These are phyloP conservation scores for Enteromius trimaculatus DNA, from an alignment of 2,797 vertebrate species.

Conservation along the genomic window DNA sequence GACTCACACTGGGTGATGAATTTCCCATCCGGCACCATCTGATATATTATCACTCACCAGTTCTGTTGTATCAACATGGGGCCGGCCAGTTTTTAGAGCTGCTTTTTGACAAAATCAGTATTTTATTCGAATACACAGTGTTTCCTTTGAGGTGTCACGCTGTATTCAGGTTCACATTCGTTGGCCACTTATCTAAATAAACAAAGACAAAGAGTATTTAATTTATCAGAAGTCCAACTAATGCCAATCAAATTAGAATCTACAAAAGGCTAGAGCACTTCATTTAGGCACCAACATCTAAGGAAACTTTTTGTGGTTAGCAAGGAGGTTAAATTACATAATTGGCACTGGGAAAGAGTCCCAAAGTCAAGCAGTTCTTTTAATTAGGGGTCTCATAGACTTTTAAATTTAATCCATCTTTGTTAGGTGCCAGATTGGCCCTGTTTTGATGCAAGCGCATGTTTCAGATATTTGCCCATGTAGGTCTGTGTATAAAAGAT, in stretches of 20 bases:
- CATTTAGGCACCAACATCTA: constrained; percentile 31
- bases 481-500: constrained; percentile 67
- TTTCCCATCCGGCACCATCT: constrained; percentile 18
- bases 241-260: neutral
- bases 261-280: neutral
- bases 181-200: neutral
- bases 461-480: constrained; percentile 57
- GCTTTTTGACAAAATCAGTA: constrained; percentile 22
- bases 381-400: constrained; percentile 58
- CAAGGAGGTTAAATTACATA: constrained; percentile 24
- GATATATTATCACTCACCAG: constrained; percentile 26
- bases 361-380: constrained; percentile 44
- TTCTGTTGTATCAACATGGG: constrained; percentile 27
- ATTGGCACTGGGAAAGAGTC: constrained; percentile 23
- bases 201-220: neutral
- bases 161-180: neutral
- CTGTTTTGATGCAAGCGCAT: constrained; percentile 65
- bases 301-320: constrained; percentile 32
- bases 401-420: constrained; percentile 62
- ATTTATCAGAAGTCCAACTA: neutral
- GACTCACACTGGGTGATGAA: constrained; percentile 28
- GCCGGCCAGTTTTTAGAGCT: constrained; percentile 1
- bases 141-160: constrained; percentile 11
- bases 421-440: constrained; percentile 60
- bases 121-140: constrained; percentile 14